phyloP scores from a whole-genome alignment of 2,888 invertebrate species.

The Pyrrhia umbra region DNA sequence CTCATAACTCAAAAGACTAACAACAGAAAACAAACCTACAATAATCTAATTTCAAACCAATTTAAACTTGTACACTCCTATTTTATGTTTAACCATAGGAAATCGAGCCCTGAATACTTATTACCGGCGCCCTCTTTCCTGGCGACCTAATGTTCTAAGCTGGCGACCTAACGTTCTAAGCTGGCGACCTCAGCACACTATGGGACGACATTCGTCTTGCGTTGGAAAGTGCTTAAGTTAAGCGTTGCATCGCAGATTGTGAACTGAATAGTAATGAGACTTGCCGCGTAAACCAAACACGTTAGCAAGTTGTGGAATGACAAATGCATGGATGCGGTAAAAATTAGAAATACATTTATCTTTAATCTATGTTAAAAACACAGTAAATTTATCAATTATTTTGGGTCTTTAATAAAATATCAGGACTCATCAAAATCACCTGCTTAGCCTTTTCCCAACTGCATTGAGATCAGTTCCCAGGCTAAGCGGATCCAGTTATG shows the following conservation, averaged over 20 bases:
- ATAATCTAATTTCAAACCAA: conserved; percentile 55
- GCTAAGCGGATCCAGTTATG: too few relatives aligned
- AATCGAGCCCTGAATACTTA: conserved; percentile 23
- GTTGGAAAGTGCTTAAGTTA: conserved; percentile 54
- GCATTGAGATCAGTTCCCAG: too few relatives aligned
- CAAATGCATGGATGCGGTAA: conserved; percentile 21
- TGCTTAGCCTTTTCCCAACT: too few relatives aligned
- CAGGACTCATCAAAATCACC: too few relatives aligned
- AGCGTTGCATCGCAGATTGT: conserved; percentile 65
- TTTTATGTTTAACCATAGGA: conserved; percentile 45
- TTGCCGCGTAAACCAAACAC: conserved; percentile 65
- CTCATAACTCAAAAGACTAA: conserved; percentile 12
- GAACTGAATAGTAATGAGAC: conserved; percentile 69
- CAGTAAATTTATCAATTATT: too few relatives aligned
- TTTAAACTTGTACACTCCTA: conserved; percentile 47
- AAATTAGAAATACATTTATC: too few relatives aligned
- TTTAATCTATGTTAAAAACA: too few relatives aligned
- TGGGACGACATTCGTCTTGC: conserved; percentile 29
- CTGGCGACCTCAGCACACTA: conserved; percentile 3
- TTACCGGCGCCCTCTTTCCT: too few relatives aligned
- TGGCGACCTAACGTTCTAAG: background rate
- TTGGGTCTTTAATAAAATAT: too few relatives aligned
- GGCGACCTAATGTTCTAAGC: background rate
- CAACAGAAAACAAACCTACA: conserved; percentile 33
- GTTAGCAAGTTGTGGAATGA: conserved; percentile 21